Conservation (phyloP, 2,888 invertebrate genomes). For the Strigamia transsilvanica region DNA sequence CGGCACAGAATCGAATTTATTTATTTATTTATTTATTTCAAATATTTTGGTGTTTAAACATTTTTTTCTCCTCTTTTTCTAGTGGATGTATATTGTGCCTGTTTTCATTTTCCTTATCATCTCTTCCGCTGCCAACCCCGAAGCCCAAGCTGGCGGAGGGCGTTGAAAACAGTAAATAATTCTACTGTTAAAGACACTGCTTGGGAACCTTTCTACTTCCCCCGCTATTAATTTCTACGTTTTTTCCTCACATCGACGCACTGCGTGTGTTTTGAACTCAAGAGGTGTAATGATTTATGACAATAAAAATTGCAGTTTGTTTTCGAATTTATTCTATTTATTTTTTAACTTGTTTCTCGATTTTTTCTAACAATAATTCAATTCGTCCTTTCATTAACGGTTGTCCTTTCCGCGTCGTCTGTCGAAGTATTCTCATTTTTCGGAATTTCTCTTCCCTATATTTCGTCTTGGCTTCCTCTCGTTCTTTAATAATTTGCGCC, state of each 20-base stretch:
- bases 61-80: constrained; percentile 60
- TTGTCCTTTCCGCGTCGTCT: constrained; percentile 30
- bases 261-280: not conserved
- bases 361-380: constrained; percentile 48
- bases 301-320: not conserved
- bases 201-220: not conserved
- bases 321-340: not conserved
- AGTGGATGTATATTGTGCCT: constrained; percentile 99
- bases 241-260: not conserved
- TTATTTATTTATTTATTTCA: not conserved
- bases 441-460: constrained; percentile 10
- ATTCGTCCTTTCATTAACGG: constrained; percentile 51
- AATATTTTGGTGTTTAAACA: constrained; percentile 59
- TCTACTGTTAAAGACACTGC: not conserved
- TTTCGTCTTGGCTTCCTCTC: not conserved
- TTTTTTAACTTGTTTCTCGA: constrained; percentile 20
- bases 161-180: not conserved
- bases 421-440: constrained; percentile 17
- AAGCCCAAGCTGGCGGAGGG: constrained; percentile 60
- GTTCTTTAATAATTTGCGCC: not conserved
- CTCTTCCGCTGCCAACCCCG: constrained; percentile 85
- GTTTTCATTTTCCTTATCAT: constrained; percentile 88
- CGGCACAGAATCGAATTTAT: not conserved
- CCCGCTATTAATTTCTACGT: not conserved
- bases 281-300: not conserved